Percentiles rank a stretch among this genome's conserved stretches.
These are phyloP conservation scores for Heloderma charlesbogerti DNA, from an alignment of 2,113 vertebrate species.

Conservation along the genomic window DNA sequence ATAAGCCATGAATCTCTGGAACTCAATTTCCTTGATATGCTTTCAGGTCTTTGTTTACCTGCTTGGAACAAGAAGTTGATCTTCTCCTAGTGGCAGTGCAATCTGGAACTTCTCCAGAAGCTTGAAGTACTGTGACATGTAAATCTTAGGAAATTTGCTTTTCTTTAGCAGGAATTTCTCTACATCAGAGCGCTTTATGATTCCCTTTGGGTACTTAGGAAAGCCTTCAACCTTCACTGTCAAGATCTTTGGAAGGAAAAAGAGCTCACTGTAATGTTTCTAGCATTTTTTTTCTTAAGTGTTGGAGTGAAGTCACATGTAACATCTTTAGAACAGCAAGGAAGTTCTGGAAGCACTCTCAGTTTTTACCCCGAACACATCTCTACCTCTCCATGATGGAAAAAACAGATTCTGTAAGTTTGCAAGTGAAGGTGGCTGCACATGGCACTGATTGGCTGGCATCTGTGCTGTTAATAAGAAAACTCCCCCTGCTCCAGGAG, in stretches of 20 bases:
- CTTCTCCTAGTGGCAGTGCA: slow-evolving; percentile 89
- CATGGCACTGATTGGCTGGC: no score
- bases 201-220: slow-evolving; percentile 85
- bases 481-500: neutral
- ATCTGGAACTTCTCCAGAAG: slow-evolving; percentile 97
- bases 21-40: neutral
- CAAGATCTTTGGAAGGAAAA: slow-evolving; percentile 77
- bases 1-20: neutral
- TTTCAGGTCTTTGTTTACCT: slow-evolving; percentile 77
- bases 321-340: neutral
- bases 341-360: neutral
- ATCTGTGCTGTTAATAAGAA: neutral
- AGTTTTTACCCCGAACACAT: no score
- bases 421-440: neutral
- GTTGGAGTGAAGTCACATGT: neutral
- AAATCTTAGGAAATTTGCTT: slow-evolving; percentile 87
- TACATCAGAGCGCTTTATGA: slow-evolving; percentile 86
- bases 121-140: slow-evolving; percentile 89
- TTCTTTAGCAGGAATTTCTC: slow-evolving; percentile 88
- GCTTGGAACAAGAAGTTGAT: slow-evolving; percentile 92
- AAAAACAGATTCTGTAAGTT: neutral
- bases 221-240: slow-evolving; percentile 81
- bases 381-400: neutral
- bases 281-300: neutral
- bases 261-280: neutral